Evolutionary conservation across 2,797 vertebrate species (phyloP), one percentile per base, ranked within the genome.

Genomic region (Silurus aristotelis): DNA sequence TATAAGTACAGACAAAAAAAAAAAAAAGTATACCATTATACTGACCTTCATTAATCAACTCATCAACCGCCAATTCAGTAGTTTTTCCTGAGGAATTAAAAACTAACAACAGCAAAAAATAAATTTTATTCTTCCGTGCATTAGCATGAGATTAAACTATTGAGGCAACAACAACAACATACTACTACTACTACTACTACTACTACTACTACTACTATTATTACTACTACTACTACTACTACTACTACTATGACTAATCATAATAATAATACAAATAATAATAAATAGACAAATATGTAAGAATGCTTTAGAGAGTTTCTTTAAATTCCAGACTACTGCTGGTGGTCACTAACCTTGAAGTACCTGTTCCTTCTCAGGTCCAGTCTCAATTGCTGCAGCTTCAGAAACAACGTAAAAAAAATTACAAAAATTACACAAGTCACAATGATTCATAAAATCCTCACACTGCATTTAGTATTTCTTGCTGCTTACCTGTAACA

Each of bases 361-460:
- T 63, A 52, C 31, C n/a, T 63, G 60, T 20, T 64, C 55, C 43
- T 83, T 43, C 58, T 75, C 71, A 75, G 17, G n/a, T n/a, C 52
- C n/a, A 52, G 58, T 66, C 13, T 73, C 70, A 64, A 31, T 48
- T 48, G 70, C 82, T 83, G 8, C 58, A 25, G 43, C 71, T 75
- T 13, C 19, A 75, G 17, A 83, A 83, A 64, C 17, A 43, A n/a
- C 56, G 43, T 13, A 0, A 55, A 73, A 71, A 19, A n/a, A n/a
- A 43, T 52, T 52, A 52, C 48, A 52, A 52, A 52, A 9, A 31
- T 60, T 60, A 60, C 56, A 77, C 27, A 61, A 22, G 27, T 78
- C 75, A 60, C 56, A 43, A 43, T 22, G 1, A 60, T 27, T 20
- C 20, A 38, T 22, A 77, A 31, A 52, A 77, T 60, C 27, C 12